These are phyloP conservation scores for Aleiodes leptofemur DNA, from an alignment of 2,888 invertebrate genomes.

Conservation along the genomic window DNA sequence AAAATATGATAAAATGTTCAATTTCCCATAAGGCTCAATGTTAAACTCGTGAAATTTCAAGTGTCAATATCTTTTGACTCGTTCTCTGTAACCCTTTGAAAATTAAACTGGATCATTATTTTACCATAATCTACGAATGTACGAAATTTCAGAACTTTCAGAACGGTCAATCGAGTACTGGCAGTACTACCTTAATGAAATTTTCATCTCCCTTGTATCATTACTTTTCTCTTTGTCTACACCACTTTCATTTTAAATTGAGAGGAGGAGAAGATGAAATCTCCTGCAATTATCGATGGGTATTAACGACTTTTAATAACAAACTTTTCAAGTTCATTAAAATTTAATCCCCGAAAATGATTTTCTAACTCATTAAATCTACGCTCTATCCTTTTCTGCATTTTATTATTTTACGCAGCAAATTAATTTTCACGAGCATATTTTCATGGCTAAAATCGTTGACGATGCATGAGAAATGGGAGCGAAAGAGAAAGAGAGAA, in stretches of 20 bases:
- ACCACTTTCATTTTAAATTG: neutral
- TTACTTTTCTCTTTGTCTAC: neutral
- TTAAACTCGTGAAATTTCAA: too few species aligned
- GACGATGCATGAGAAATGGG: slow-evolving; percentile 17
- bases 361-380: slow-evolving; percentile 45
- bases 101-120: too few species aligned
- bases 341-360: slow-evolving; percentile 54
- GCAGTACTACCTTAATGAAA: neutral
- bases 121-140: too few species aligned
- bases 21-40: too few species aligned
- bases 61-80: too few species aligned
- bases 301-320: slow-evolving; percentile 44
- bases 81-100: too few species aligned
- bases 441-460: slow-evolving; percentile 1
- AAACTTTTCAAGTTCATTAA: slow-evolving; percentile 56
- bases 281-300: slow-evolving; percentile 29
- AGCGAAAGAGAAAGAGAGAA: slow-evolving; percentile 16
- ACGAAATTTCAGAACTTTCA: too few species aligned
- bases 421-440: slow-evolving; percentile 30
- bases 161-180: too few species aligned
- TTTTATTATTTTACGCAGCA: slow-evolving; percentile 10
- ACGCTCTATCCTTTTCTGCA: slow-evolving; percentile 1
- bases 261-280: neutral
- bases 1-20: too few species aligned
- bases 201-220: slow-evolving; percentile 5